Evolutionary conservation across 2,797 vertebrate genomes (phyloP).

Genomic region (Hapalemur alaotrensis): DNA sequence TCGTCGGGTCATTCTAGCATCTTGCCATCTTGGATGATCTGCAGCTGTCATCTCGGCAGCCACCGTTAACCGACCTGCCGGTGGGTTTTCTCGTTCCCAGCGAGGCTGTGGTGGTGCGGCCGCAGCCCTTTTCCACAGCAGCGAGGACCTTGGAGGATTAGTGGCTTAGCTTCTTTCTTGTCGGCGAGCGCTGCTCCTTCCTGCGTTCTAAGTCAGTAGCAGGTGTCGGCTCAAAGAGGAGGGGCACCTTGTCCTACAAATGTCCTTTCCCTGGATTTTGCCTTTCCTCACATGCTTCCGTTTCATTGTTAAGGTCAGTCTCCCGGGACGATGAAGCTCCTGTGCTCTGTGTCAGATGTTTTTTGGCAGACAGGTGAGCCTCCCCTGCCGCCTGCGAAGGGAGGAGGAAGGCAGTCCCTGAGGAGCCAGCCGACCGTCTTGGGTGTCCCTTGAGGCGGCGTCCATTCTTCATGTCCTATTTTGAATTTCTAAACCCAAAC

Average conservation of each 20-base stretch:
- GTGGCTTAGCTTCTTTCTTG: slow-evolving; percentile 38
- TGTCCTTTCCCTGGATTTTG: slow-evolving; percentile 52
- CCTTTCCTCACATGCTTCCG: background rate
- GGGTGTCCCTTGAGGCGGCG: background rate
- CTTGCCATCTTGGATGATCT: slow-evolving; percentile 28
- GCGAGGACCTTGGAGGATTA: slow-evolving; percentile 23
- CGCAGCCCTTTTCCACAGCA: background rate
- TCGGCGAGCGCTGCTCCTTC: background rate
- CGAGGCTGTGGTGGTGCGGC: background rate
- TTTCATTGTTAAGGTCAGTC: background rate
- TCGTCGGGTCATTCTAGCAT: background rate
- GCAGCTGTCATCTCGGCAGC: slow-evolving; percentile 53
- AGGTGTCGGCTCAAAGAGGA: slow-evolving; percentile 63
- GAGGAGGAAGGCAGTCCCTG: background rate
- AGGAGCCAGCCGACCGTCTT: background rate
- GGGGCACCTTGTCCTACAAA: slow-evolving; percentile 66
- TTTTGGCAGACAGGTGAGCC: slow-evolving; percentile 36
- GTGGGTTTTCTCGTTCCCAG: background rate
- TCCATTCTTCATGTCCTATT: background rate
- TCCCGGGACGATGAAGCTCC: background rate
- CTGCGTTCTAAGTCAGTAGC: slow-evolving; percentile 33
- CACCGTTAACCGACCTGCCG: background rate
- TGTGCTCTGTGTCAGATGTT: background rate
- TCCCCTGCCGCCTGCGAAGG: background rate
- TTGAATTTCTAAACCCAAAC: slow-evolving; percentile 3